Percentiles rank a stretch among this genome's conserved stretches.
phyloP scores from a whole-genome alignment of 2,113 vertebrate species.

The Xenopus borealis region DNA sequence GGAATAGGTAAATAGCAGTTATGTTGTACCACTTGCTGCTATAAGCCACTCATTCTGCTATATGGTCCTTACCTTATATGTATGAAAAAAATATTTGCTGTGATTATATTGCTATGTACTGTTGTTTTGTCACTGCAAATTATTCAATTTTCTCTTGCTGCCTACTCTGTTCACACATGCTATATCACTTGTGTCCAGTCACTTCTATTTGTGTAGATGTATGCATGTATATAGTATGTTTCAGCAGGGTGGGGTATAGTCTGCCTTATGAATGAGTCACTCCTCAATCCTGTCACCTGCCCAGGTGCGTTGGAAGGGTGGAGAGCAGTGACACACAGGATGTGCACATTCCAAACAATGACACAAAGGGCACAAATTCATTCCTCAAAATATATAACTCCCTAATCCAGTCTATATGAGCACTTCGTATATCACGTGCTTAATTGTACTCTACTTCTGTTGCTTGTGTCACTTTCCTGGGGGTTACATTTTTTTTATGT shows the following conservation, averaged over 20 bases:
- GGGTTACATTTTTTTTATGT: background rate
- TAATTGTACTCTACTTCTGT: background rate
- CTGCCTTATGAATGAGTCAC: constrained; percentile 4
- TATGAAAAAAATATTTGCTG: too few relatives aligned
- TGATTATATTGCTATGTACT: too few relatives aligned
- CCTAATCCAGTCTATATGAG: background rate
- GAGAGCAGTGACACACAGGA: constrained; percentile 36
- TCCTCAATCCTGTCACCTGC: constrained; percentile 25
- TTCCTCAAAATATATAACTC: constrained; percentile 20
- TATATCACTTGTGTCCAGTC: too few relatives aligned
- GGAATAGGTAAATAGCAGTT: too few relatives aligned
- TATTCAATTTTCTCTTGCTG: too few relatives aligned
- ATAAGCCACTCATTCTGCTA: too few relatives aligned
- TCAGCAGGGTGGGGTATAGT: background rate
- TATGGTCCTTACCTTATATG: too few relatives aligned
- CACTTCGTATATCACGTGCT: background rate
- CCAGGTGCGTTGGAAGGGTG: constrained; percentile 30
- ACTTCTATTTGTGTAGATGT: too few relatives aligned
- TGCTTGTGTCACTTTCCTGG: background rate
- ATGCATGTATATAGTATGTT: background rate
- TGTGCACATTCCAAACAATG: constrained; percentile 30
- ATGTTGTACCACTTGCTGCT: too few relatives aligned
- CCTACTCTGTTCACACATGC: too few relatives aligned
- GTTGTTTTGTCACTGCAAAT: too few relatives aligned
- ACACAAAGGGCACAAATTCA: constrained; percentile 23